phyloP scores from a whole-genome alignment of 2,113 vertebrate genomes.

The Pomatostomus ruficeps region DNA sequence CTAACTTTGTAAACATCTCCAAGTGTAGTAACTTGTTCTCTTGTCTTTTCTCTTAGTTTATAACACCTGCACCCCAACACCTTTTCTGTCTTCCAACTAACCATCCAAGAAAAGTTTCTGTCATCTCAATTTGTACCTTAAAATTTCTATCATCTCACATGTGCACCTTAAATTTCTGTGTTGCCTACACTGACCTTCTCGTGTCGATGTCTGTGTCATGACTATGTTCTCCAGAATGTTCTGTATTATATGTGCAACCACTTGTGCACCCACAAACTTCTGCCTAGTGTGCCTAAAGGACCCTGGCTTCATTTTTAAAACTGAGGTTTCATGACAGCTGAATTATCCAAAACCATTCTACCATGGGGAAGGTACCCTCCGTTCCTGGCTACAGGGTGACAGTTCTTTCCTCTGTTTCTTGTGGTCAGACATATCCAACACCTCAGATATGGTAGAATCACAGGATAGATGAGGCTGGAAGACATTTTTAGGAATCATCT shows the following conservation, averaged over 20 bases:
- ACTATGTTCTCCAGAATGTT: not conserved
- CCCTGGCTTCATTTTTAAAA: not conserved
- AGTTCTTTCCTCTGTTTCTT: not conserved
- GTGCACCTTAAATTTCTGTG: not conserved
- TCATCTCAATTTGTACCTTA: not conserved
- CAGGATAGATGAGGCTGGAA: not conserved
- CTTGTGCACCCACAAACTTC: not conserved
- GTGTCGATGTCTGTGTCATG: not conserved
- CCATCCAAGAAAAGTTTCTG: not conserved
- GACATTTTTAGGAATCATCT: not conserved
- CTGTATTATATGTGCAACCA: not conserved
- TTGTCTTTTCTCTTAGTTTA: not conserved
- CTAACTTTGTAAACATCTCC: not conserved
- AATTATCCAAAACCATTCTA: not conserved
- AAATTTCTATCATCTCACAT: not conserved
- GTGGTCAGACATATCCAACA: not conserved
- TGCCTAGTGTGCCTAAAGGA: not conserved
- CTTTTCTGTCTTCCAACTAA: not conserved
- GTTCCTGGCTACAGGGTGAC: not conserved
- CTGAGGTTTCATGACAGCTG: not conserved
- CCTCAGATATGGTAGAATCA: not conserved
- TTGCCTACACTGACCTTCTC: not conserved
- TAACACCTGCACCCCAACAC: not conserved
- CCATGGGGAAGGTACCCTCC: not conserved
- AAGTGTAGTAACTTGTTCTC: not conserved